A percentile compares a stretch with the other conserved stretches of the same genome.
phyloP scores from a whole-genome alignment of 1,140 invertebrate species.

The Wiebesia pumilae region DNA sequence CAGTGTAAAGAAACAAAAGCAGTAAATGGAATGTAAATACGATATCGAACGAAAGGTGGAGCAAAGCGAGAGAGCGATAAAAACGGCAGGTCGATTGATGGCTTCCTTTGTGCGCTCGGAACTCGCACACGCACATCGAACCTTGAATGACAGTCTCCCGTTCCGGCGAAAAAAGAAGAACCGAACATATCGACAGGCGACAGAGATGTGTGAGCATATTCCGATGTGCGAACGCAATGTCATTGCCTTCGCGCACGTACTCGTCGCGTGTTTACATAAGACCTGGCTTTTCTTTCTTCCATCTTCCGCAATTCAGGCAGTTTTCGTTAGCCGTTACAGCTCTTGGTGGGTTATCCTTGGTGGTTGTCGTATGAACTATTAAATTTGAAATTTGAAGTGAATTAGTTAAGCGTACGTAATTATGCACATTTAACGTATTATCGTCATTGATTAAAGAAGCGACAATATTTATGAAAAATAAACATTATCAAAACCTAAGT shows the following conservation, averaged over 20 bases:
- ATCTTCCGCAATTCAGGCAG: background rate
- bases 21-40: background rate
- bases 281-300: background rate
- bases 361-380: background rate
- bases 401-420: background rate
- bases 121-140: slow-evolving; percentile 7
- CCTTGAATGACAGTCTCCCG: slow-evolving; percentile 22
- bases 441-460: background rate
- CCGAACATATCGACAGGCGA: background rate
- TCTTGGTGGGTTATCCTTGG: too few species aligned
- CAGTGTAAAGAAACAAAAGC: background rate
- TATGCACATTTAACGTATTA: background rate
- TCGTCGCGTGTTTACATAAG: slow-evolving; percentile 49
- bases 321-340: background rate
- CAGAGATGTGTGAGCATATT: slow-evolving; percentile 40
- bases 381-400: background rate
- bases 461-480: background rate
- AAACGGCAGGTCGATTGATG: background rate
- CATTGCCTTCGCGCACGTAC: slow-evolving; percentile 56
- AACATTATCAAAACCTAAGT: background rate
- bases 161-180: background rate
- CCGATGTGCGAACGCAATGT: slow-evolving; percentile 58
- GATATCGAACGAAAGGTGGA: background rate
- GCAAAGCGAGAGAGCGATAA: slow-evolving; percentile 3
- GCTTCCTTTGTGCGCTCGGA: background rate